Evolutionary conservation across 2,113 vertebrate species (phyloP).

Genomic region (Catharus fuscescens): DNA sequence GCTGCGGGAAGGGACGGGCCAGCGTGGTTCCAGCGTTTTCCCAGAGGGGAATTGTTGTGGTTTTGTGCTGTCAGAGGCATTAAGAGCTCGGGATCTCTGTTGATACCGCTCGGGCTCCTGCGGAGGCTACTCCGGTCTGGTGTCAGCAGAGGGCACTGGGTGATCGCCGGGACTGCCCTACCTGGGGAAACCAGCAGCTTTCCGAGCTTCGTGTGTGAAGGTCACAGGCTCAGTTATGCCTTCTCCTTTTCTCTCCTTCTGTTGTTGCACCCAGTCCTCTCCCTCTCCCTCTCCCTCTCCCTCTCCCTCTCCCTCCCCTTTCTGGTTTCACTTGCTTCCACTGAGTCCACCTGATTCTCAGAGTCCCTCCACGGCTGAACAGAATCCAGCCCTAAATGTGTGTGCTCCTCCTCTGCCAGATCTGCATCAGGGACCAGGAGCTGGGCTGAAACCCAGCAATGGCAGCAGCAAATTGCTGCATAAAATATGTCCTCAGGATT

Average conservation of each 20-base stretch:
- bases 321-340: background rate
- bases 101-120: background rate
- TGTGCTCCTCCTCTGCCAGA: background rate
- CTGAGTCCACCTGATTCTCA: background rate
- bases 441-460: background rate
- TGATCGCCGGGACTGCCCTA: background rate
- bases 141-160: slow-evolving; percentile 38
- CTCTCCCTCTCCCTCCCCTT: background rate
- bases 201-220: background rate
- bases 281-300: background rate
- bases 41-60: background rate
- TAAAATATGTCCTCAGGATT: background rate
- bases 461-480: background rate
- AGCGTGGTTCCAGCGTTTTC: background rate
- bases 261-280: background rate
- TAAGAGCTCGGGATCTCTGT: background rate
- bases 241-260: background rate
- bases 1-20: background rate
- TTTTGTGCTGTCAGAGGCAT: background rate
- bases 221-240: background rate
- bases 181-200: background rate
- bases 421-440: background rate
- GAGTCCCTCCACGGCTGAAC: background rate
- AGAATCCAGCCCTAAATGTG: background rate
- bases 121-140: background rate